Conservation (phyloP, 1,140 invertebrate genomes). For the Tetraneura akinire region DNA sequence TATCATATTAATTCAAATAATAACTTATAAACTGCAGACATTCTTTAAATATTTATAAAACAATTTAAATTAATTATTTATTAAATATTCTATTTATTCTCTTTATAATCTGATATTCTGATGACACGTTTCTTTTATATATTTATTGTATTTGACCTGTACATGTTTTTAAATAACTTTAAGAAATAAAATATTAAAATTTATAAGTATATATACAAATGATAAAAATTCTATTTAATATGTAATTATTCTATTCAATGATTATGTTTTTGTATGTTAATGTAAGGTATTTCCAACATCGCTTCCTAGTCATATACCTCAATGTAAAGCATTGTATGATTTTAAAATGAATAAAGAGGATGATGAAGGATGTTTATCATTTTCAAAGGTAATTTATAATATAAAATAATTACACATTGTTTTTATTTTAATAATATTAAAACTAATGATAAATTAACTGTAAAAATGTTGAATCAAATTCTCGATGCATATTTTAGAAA, state of each 20-base stretch:
- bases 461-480: too few relatives aligned
- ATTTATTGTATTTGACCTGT: too few relatives aligned
- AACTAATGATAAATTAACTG: too few relatives aligned
- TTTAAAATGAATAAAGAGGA: constrained; percentile 88
- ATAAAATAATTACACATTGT: not conserved
- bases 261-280: constrained; percentile 41
- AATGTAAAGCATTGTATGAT: constrained; percentile 91
- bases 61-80: too few relatives aligned
- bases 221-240: not conserved
- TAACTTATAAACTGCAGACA: too few relatives aligned
- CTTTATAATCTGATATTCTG: too few relatives aligned
- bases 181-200: not conserved
- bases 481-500: too few relatives aligned
- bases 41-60: too few relatives aligned
- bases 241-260: not conserved
- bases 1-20: too few relatives aligned
- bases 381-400: constrained; percentile 74
- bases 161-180: too few relatives aligned
- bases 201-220: not conserved
- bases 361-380: constrained; percentile 88
- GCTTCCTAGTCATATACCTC: constrained; percentile 74
- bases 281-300: constrained; percentile 63
- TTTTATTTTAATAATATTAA: not conserved
- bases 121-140: too few relatives aligned
- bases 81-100: too few relatives aligned